These are phyloP conservation scores for Grammomys surdaster DNA, from an alignment of 2,113 vertebrate genomes.

Conservation along the genomic window DNA sequence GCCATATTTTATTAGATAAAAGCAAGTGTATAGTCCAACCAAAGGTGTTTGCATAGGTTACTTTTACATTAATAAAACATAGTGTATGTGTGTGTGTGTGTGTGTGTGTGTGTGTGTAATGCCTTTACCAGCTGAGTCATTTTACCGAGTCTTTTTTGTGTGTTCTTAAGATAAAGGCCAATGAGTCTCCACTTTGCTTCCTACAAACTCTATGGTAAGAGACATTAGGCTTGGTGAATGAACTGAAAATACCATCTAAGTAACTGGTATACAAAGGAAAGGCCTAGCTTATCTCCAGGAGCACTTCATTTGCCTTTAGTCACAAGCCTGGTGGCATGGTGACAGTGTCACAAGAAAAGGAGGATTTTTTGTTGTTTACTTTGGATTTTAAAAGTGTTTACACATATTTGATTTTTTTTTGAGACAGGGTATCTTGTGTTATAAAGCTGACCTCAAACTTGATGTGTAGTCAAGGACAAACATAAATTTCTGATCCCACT, in stretches of 20 bases:
- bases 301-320: conserved; percentile 14
- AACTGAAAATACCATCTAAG: not conserved
- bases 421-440: not conserved
- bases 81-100: not conserved
- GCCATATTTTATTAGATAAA: conserved; percentile 33
- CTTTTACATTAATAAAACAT: not conserved
- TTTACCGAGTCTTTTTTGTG: not conserved
- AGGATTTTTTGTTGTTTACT: not conserved
- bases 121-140: not conserved
- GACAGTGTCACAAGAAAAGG: not conserved
- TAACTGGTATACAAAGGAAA: not conserved
- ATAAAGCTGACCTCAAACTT: not conserved
- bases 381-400: not conserved
- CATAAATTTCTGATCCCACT: not conserved
- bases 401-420: not conserved
- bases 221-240: not conserved
- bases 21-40: not conserved
- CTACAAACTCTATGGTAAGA: not conserved
- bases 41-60: not conserved
- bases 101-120: not conserved
- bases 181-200: not conserved
- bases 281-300: not conserved
- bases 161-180: conserved; percentile 38
- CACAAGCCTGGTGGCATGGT: not conserved
- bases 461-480: not conserved